phyloP scores from a whole-genome alignment of 2,888 invertebrate genomes.

The Neoaliturus tenellus region DNA sequence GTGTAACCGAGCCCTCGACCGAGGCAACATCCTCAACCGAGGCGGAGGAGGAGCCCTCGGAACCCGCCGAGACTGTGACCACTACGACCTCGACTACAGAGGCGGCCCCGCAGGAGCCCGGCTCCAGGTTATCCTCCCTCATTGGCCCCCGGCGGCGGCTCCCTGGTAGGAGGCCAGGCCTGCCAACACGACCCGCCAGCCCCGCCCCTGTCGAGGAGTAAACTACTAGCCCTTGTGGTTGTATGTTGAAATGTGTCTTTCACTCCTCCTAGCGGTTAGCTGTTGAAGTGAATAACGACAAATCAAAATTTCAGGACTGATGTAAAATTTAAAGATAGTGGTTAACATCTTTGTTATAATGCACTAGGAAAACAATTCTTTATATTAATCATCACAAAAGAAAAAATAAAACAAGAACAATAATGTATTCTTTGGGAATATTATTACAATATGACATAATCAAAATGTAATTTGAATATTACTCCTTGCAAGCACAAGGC shows the following conservation, averaged over 20 bases:
- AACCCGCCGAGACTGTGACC: constrained; percentile 52
- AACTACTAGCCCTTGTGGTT: not conserved
- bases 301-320: not conserved
- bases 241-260: not conserved
- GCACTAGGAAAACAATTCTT: not conserved
- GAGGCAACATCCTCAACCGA: constrained; percentile 39
- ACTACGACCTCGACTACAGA: constrained; percentile 53
- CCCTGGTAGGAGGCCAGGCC: constrained; percentile 49
- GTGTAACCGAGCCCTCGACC: constrained; percentile 46
- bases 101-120: constrained; percentile 20
- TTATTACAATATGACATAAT: not conserved
- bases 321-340: not conserved
- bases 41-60: constrained; percentile 41
- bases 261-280: not conserved
- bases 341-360: too few relatives aligned
- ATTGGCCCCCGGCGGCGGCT: constrained; percentile 50
- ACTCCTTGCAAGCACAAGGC: too few relatives aligned
- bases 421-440: not conserved
- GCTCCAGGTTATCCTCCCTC: constrained; percentile 46
- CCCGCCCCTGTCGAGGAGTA: constrained; percentile 46
- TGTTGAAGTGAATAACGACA: not conserved
- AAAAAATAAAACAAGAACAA: not conserved
- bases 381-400: too few relatives aligned
- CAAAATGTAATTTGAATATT: not conserved
- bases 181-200: constrained; percentile 36